phyloP scores from a whole-genome alignment of 2,113 vertebrate species.

The Thalassarche chlororhynchos region DNA sequence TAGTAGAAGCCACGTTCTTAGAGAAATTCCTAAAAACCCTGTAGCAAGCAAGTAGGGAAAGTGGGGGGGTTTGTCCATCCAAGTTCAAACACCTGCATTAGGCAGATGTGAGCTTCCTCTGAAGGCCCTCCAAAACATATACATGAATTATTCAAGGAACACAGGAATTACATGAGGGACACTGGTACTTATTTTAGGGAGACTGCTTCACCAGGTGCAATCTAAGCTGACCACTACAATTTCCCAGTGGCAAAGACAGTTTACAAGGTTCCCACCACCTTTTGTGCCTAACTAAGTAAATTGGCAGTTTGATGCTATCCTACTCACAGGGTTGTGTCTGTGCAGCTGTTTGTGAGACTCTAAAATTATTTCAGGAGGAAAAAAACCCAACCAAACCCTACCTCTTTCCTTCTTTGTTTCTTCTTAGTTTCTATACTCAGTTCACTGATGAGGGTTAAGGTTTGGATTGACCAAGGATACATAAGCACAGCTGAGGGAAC shows the following conservation, averaged over 20 bases:
- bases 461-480: neutral
- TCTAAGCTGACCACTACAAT: neutral
- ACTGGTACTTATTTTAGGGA: neutral
- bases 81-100: neutral
- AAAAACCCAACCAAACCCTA: neutral
- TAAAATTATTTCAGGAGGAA: neutral
- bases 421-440: neutral
- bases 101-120: neutral
- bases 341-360: neutral
- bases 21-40: neutral
- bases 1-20: neutral
- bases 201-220: neutral
- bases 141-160: neutral
- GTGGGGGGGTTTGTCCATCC: neutral
- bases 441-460: neutral
- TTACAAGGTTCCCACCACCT: neutral
- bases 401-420: neutral
- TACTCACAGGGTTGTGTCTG: neutral
- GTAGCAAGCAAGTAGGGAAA: neutral
- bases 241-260: neutral
- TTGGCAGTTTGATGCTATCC: neutral
- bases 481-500: neutral
- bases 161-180: neutral
- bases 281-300: neutral
- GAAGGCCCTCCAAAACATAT: neutral